Evolutionary conservation across 2,888 invertebrate genomes (phyloP).

Genomic region (Copidosoma aretas): DNA sequence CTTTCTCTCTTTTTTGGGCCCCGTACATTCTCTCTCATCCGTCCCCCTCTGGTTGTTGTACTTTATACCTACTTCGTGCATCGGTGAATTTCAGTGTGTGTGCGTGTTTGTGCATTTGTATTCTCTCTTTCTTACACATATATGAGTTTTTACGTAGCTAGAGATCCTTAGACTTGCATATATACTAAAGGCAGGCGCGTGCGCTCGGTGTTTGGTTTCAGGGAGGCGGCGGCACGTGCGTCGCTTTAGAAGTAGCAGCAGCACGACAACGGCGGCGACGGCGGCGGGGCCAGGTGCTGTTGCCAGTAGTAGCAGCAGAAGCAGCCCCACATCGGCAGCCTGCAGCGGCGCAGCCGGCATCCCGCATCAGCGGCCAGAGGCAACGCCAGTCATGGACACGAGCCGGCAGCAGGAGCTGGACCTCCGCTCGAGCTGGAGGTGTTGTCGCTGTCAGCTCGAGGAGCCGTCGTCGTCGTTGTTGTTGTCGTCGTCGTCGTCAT

Average conservation of each 20-base stretch:
- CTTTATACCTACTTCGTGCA: no score
- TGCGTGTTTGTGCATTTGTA: neutral
- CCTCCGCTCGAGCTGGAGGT: neutral
- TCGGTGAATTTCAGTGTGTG: neutral
- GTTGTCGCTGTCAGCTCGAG: neutral
- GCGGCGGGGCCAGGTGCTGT: constrained; percentile 52
- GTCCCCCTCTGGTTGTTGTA: neutral
- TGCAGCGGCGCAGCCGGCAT: constrained; percentile 1
- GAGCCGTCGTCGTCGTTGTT: neutral
- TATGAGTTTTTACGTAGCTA: neutral
- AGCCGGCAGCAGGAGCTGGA: constrained; percentile 4
- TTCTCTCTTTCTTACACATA: neutral
- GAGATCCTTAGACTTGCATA: neutral
- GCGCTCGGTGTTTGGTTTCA: constrained; percentile 54
- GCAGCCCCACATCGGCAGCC: constrained; percentile 36
- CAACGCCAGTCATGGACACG: constrained; percentile 14
- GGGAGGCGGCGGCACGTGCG: constrained; percentile 62
- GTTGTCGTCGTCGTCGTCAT: neutral
- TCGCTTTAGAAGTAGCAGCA: constrained; percentile 38
- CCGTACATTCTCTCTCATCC: neutral
- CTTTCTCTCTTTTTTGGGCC: constrained; percentile 1
- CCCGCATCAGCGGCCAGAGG: constrained; percentile 23
- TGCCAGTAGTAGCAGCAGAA: no score
- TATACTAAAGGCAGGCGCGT: constrained; percentile 35
- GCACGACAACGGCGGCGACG: constrained; percentile 11